Evolutionary conservation across 2,888 invertebrate genomes (phyloP).

Genomic region (Therioaphis trifolii): DNA sequence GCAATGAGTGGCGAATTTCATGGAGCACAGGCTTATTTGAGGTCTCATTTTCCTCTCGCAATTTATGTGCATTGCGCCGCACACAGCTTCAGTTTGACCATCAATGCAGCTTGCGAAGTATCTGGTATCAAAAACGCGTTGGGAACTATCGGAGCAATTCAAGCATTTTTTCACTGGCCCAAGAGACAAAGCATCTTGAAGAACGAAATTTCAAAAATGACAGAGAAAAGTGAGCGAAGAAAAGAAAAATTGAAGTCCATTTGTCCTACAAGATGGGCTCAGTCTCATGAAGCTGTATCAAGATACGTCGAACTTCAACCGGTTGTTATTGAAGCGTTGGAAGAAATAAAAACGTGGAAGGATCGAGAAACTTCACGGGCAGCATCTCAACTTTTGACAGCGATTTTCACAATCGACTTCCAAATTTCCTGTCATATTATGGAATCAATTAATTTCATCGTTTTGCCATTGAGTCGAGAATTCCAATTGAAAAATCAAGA

Average conservation of each 20-base stretch:
- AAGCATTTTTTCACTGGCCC: constrained; percentile 32
- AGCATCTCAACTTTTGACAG: constrained; percentile 41
- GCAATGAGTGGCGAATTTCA: constrained; percentile 65
- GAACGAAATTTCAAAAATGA: constrained; percentile 41
- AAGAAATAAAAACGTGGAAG: constrained; percentile 44
- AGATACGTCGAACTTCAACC: constrained; percentile 35
- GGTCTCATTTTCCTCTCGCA: constrained; percentile 56
- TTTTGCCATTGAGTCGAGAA: constrained; percentile 38
- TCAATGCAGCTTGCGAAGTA: constrained; percentile 65
- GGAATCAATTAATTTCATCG: constrained; percentile 36
- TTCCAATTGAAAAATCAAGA: constrained; percentile 45
- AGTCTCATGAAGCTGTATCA: constrained; percentile 42
- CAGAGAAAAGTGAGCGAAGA: constrained; percentile 17
- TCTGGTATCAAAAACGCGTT: constrained; percentile 65
- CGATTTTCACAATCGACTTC: constrained; percentile 35
- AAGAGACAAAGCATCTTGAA: constrained; percentile 31
- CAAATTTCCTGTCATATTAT: constrained; percentile 30
- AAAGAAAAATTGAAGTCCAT: constrained; percentile 45
- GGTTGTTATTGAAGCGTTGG: constrained; percentile 40
- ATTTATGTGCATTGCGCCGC: too few species aligned
- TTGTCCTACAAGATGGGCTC: constrained; percentile 42
- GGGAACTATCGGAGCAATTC: constrained; percentile 62
- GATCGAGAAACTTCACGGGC: constrained; percentile 36
- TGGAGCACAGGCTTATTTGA: constrained; percentile 65
- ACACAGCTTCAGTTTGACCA: too few species aligned